phyloP scores from a whole-genome alignment of 2,888 invertebrate genomes.

The Synanthedon formicaeformis region DNA sequence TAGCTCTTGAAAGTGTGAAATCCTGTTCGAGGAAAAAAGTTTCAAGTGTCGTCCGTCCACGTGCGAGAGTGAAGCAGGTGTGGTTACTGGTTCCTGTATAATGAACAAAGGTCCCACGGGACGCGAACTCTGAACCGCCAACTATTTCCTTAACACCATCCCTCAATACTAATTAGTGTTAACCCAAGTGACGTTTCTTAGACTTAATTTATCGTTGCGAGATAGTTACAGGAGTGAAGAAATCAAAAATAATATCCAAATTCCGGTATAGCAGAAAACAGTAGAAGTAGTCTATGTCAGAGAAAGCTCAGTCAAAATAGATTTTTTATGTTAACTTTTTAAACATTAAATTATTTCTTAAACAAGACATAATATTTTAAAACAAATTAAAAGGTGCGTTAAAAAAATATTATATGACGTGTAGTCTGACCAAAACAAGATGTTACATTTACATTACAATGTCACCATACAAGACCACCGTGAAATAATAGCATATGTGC shows the following conservation, averaged over 20 bases:
- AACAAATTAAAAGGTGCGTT: background rate
- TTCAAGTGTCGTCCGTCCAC: constrained; percentile 29
- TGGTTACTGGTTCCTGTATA: constrained; percentile 7
- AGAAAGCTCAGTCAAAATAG: too few relatives aligned
- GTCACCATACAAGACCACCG: too few relatives aligned
- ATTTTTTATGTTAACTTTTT: too few relatives aligned
- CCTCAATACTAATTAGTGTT: constrained; percentile 23
- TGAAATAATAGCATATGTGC: too few relatives aligned
- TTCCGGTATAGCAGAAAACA: background rate
- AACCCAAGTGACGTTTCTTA: constrained; percentile 27
- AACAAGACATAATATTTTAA: background rate
- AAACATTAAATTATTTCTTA: background rate
- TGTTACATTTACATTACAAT: too few relatives aligned
- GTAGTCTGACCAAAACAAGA: too few relatives aligned
- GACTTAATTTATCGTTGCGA: background rate
- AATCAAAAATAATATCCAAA: background rate
- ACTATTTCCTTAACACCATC: constrained; percentile 37
- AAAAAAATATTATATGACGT: background rate
- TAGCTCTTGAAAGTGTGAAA: constrained; percentile 42
- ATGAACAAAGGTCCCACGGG: constrained; percentile 46
- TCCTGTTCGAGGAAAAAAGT: constrained; percentile 34
- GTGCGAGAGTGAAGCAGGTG: constrained; percentile 21
- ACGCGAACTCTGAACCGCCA: constrained; percentile 38
- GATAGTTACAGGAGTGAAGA: background rate
- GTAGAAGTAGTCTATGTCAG: too few relatives aligned